Percentiles rank a stretch among this genome's conserved stretches.
Conservation (phyloP, 2,888 invertebrate genomes). For the Phragmatobia fuliginosa region DNA sequence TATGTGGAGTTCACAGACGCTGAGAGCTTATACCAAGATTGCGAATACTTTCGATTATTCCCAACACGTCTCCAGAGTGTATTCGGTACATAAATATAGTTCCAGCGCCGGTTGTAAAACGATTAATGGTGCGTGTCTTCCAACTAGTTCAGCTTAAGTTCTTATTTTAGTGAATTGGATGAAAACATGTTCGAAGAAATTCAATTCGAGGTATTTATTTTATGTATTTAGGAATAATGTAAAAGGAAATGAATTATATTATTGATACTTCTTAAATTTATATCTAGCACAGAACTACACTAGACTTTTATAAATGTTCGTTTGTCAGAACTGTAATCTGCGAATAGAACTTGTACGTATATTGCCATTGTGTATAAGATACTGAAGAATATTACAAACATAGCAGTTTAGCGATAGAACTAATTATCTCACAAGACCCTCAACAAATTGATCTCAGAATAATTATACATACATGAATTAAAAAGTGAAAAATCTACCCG, state of each 20-base stretch:
- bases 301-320: no score
- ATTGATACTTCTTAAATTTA: not conserved
- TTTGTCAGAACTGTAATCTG: not conserved
- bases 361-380: not conserved
- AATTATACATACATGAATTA: conserved; percentile 12
- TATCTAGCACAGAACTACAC: no score
- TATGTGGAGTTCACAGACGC: conserved; percentile 37
- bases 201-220: not conserved
- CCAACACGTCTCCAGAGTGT: conserved; percentile 27
- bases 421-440: not conserved
- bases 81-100: conserved; percentile 17
- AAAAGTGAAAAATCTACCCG: conserved; percentile 29
- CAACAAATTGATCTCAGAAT: not conserved
- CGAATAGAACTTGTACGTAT: not conserved
- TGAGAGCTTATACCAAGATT: conserved; percentile 47
- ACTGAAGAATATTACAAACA: not conserved
- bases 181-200: not conserved
- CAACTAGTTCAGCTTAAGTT: conserved; percentile 11
- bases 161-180: conserved; percentile 7
- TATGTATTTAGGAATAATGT: not conserved
- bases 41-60: conserved; percentile 49
- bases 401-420: not conserved
- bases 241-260: not conserved
- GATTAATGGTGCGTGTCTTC: conserved; percentile 4
- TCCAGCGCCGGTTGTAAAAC: conserved; percentile 12